These are phyloP conservation scores for Notocelia uddmanniana DNA, from an alignment of 2,888 invertebrate genomes.

Conservation along the genomic window DNA sequence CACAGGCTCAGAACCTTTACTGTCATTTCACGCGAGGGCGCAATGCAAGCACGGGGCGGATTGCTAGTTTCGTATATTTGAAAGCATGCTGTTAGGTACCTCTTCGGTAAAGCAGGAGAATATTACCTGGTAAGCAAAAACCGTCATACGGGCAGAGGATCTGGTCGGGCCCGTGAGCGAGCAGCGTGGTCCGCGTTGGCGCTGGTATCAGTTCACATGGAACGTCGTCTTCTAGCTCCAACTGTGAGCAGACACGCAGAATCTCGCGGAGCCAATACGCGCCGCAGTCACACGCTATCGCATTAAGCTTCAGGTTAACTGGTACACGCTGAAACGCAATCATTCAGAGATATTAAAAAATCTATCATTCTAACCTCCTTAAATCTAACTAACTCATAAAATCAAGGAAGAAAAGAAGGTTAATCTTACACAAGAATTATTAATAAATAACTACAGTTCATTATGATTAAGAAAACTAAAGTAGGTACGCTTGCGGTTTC, in stretches of 20 bases:
- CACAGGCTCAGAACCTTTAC: no score
- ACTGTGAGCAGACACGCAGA: slow-evolving; percentile 3
- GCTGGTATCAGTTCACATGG: neutral
- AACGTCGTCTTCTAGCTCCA: neutral
- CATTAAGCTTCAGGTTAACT: slow-evolving; percentile 12
- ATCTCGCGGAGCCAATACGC: slow-evolving; percentile 15
- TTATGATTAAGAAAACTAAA: no score
- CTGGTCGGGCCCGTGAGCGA: slow-evolving; percentile 10
- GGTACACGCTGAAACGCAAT: slow-evolving; percentile 9
- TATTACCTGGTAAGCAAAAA: slow-evolving; percentile 22
- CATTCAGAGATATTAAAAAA: neutral
- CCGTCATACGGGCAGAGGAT: slow-evolving; percentile 23
- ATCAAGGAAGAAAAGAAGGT: no score
- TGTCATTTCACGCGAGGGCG: no score
- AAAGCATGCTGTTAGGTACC: no score
- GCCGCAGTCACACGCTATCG: slow-evolving; percentile 12
- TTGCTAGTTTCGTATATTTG: no score
- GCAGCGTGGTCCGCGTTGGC: neutral
- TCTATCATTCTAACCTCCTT: neutral
- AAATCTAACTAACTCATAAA: no score
- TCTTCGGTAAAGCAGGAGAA: neutral
- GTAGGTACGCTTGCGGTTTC: no score
- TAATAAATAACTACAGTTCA: no score
- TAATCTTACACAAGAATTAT: no score
- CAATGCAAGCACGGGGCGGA: no score